A percentile compares a stretch with the other conserved stretches of the same genome.
Evolutionary conservation across 2,797 vertebrate genomes (phyloP).

Genomic region (Ciconia nigra): DNA sequence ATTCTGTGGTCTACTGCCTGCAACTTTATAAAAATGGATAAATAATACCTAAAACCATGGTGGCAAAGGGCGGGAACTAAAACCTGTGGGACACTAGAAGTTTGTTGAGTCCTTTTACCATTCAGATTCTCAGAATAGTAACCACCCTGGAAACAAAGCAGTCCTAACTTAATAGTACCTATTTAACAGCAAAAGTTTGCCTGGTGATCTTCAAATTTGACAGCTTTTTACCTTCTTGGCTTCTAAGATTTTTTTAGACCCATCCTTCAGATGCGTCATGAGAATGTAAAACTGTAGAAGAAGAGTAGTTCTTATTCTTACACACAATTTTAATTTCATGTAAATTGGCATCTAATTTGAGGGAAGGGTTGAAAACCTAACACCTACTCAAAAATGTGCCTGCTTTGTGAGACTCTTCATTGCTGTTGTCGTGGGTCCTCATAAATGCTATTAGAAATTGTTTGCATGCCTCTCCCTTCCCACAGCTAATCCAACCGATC

Average conservation of each 20-base stretch:
- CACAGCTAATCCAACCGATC: neutral
- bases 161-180: neutral
- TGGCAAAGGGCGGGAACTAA: neutral
- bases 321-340: neutral
- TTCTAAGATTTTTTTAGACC: neutral
- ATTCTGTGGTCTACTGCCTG: neutral
- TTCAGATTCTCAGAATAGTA: neutral
- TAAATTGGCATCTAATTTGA: neutral
- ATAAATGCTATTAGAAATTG: neutral
- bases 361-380: neutral
- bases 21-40: neutral
- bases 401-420: neutral
- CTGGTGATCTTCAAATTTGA: neutral
- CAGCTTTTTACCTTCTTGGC: neutral
- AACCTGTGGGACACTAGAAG: neutral
- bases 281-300: neutral
- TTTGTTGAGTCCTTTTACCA: neutral
- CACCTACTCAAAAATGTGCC: neutral
- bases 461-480: neutral
- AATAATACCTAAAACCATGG: neutral
- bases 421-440: neutral
- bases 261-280: rapidly evolving
- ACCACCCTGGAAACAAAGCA: neutral
- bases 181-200: neutral
- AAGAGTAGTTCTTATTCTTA: neutral